Base-by-base conservation (phyloP, 1,140 invertebrate species). In the Semibalanus balanoides region DNA sequence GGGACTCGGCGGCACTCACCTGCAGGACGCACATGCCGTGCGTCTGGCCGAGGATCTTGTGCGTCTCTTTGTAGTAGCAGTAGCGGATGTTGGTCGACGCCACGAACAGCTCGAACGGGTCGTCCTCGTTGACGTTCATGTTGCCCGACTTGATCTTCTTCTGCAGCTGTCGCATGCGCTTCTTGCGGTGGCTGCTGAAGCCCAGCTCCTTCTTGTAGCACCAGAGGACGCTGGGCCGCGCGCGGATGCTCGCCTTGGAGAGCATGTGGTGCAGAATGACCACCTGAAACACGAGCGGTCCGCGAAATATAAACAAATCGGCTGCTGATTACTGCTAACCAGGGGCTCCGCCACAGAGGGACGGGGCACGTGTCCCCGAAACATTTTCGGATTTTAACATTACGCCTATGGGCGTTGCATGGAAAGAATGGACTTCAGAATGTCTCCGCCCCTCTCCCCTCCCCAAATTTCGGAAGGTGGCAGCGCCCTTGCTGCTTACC, bases 131-230 rank as follows among this genome's bases (percentile, higher is more conserved):
- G 0, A 97, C 88, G 70, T 72, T 72, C 30, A 97, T 82, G 82
- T 94, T 95, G 0, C 96, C 96, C 74, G 90, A 88, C 82, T 92
- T 90, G 27, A 96, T 91, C 85, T 96, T 98, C 80, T 92, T 92
- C 80, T 94, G 88, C 3, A 94, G 81, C 69, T 90, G 87, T 81
- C 95, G 95, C 86, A 95, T 96, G 78, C 92, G 87, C 84, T 99
- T 99, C 81, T 96, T 94, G 7, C 94, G 72, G 69, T 85, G 92
- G 90, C 91, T 93, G 83, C 91, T 97, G 80, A 99, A 94, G 81
- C 95, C 90, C 82, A 99, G 85, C 85, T 96, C 92, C 82, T 95
- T 99, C 84, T 99, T 99, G 83, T 99, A 99, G 83, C 97, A 99
- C 98, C 98, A 99, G 29, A 99, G 84, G 0, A 99, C 94, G 69